Base-by-base conservation (phyloP, 1,140 invertebrate genomes). In the Archivesica marissinica region DNA sequence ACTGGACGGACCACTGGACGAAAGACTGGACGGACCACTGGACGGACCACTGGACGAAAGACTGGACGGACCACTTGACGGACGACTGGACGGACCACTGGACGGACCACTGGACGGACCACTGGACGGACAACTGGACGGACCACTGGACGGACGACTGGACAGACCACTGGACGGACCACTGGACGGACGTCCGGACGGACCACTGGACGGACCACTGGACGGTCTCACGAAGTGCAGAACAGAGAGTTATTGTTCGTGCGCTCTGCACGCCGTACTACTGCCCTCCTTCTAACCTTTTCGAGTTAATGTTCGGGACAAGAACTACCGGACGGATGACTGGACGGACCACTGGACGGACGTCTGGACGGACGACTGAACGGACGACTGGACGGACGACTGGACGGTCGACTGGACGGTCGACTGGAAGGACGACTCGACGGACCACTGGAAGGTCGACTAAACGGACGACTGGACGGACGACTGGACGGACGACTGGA, bases 1-100 rank as follows among this genome's bases (percentile, higher is more conserved):
- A 25, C 11, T 25, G 56, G 56, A 61, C 56, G 56, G 56, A 61
- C n/a, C n/a, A n/a, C n/a, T n/a, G n/a, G n/a, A n/a, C n/a, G n/a
- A n/a, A n/a, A n/a, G n/a, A n/a, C n/a, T n/a, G n/a, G n/a, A n/a
- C n/a, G n/a, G n/a, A n/a, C n/a, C n/a, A n/a, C n/a, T n/a, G n/a
- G n/a, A n/a, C n/a, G n/a, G n/a, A n/a, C n/a, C n/a, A n/a, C n/a
- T n/a, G n/a, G n/a, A n/a, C n/a, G n/a, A n/a, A n/a, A n/a, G n/a
- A n/a, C n/a, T n/a, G n/a, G n/a, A n/a, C n/a, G n/a, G n/a, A n/a
- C n/a, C n/a, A n/a, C n/a, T 25, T 11, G 56, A 61, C 28, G 17
- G 56, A 28, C 56, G 17, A 23, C 7, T 23, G 17, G 56, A 61
- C 56, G 56, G 56, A 61, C 56, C 13, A 25, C 11, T 30, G 56